Percentiles rank a stretch among this genome's conserved stretches.
Conservation (phyloP, 1,140 invertebrate genomes). For the Drosophila bocqueti region DNA sequence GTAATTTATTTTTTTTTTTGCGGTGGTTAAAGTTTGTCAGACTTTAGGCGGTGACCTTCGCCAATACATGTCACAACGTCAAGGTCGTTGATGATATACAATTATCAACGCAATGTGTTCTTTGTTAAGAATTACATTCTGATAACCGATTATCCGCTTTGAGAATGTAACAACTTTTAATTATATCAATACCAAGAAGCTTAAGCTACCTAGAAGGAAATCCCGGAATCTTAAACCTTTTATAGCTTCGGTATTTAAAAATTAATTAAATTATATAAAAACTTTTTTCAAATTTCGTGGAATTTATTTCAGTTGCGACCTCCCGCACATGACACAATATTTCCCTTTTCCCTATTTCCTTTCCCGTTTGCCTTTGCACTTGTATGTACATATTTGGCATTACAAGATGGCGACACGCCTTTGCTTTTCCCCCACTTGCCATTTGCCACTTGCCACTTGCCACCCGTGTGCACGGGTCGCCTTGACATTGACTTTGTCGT, state of each 20-base stretch:
- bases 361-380: neutral
- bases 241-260: neutral
- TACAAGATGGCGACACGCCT: slow-evolving; percentile 27
- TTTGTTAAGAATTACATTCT: too few relatives aligned
- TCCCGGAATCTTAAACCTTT: neutral
- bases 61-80: neutral
- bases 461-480: slow-evolving; percentile 29
- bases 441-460: slow-evolving; percentile 2
- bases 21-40: neutral
- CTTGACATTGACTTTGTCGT: slow-evolving; percentile 62
- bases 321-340: neutral
- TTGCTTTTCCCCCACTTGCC: neutral
- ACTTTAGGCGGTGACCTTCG: slow-evolving; percentile 14
- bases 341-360: neutral
- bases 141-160: too few relatives aligned
- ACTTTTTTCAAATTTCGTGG: too few relatives aligned
- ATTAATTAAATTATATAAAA: too few relatives aligned
- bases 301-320: neutral
- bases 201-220: neutral
- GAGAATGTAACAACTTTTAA: too few relatives aligned
- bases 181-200: too few relatives aligned
- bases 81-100: slow-evolving; percentile 33
- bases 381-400: slow-evolving; percentile 6
- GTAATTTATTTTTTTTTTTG: too few relatives aligned
- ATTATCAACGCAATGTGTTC: neutral